phyloP scores from a whole-genome alignment of 2,797 vertebrate species.

The Enteromius trimaculatus region DNA sequence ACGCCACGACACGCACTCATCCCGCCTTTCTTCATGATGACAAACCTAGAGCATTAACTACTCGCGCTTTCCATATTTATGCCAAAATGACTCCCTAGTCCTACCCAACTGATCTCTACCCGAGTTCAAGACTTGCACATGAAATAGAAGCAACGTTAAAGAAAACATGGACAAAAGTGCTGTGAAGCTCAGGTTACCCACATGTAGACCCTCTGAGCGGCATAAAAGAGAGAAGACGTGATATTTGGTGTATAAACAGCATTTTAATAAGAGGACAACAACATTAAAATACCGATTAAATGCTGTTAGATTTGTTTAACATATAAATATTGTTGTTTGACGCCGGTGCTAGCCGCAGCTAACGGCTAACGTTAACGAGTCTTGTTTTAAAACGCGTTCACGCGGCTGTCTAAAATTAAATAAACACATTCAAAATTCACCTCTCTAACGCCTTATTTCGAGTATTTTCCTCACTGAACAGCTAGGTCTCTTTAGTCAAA shows the following conservation, averaged over 20 bases:
- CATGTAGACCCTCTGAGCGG: no score
- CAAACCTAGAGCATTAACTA: not conserved
- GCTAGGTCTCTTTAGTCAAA: not conserved
- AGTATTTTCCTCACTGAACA: not conserved
- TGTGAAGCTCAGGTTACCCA: not conserved
- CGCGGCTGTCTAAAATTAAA: not conserved
- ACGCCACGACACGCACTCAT: constrained; percentile 32
- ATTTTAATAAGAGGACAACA: not conserved
- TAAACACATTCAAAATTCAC: not conserved
- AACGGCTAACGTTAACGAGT: constrained; percentile 42
- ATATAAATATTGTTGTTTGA: not conserved
- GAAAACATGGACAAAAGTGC: not conserved
- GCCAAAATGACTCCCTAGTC: not conserved
- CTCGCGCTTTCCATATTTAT: not conserved
- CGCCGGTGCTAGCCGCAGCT: constrained; percentile 24
- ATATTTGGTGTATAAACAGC: not conserved
- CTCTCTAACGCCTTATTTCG: not conserved
- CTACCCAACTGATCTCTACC: no score
- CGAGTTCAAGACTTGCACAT: not conserved
- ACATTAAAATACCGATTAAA: not conserved
- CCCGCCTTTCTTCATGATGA: constrained; percentile 32
- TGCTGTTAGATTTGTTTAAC: not conserved
- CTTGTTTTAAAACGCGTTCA: constrained; percentile 1
- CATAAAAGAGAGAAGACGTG: not conserved
- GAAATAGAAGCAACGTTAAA: not conserved